Base-by-base conservation (phyloP, 2,888 invertebrate species). In the Caradrina kadenii region DNA sequence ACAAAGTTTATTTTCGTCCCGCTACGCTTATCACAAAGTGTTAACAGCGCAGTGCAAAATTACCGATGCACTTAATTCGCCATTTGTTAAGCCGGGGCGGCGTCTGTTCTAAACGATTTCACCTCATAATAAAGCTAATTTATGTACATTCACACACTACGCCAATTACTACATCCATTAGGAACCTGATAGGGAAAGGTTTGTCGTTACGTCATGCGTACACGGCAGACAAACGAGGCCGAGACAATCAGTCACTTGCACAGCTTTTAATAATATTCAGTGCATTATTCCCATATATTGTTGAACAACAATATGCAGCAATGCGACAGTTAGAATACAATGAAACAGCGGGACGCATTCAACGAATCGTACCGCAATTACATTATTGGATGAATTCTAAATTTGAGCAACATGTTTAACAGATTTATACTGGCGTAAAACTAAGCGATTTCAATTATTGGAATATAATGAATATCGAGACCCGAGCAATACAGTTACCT, bases 151-250 rank as follows among this genome's bases (percentile, higher is more conserved):
- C 69, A 55, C 60, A 69, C 75, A 60, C 58, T 50, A 64, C 56
- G 63, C 79, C 87, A 87, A 87, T 87, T 84, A 86, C 73, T 74
- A 72, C 58, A 77, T 81, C 87, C 85, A 89, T 89, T 89, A 88
- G 89, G 74, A 88, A 89, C 83, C 61, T 69, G 86, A 88, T 88
- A 88, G 76, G 79, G 69, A 65, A 79, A 73, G 81, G 71, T 81
- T 83, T 72, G 76, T 72, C 64, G 66, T 76, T 69, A 73, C 82
- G 81, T 80, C 76, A 81, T 69, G 52, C 58, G 61, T 55, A 63
- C 60, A 73, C 63, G 50, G 53, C 70, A 65, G 64, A 83, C 75
- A 67, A 72, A 59, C 61, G 66, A 71, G 70, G 70, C 75, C 71
- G 69, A 82, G 8, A 42, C 42, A 15, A 11, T 4, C 75, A 61